Evolutionary conservation across 2,797 vertebrate genomes (phyloP).

Genomic region (Danio jaintianensis): DNA sequence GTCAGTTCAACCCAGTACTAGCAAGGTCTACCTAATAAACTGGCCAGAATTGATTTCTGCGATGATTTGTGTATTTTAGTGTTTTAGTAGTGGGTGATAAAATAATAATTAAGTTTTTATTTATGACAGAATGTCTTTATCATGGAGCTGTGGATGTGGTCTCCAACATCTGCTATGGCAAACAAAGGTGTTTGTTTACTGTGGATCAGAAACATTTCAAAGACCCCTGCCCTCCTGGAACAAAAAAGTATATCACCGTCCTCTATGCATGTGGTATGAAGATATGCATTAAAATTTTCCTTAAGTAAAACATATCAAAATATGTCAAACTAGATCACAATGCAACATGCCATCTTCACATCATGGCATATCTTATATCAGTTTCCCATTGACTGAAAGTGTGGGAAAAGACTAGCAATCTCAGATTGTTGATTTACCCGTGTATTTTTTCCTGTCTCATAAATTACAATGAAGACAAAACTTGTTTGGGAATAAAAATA

Average conservation of each 20-base stretch:
- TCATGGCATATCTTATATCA: not conserved
- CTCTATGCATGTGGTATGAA: conserved; percentile 92
- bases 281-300: conserved; percentile 15
- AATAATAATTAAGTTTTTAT: not conserved
- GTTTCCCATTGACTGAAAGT: conserved; percentile 24
- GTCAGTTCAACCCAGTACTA: no score
- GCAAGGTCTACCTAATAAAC: no score
- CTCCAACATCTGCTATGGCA: conserved; percentile 88
- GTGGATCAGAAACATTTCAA: conserved; percentile 86
- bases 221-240: conserved; percentile 91
- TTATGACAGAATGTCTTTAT: conserved; percentile 88
- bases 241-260: conserved; percentile 91
- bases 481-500: conserved; percentile 55
- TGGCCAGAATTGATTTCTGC: not conserved
- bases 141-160: conserved; percentile 85
- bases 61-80: not conserved
- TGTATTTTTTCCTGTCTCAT: conserved; percentile 45
- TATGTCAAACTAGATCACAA: not conserved
- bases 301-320: conserved; percentile 29
- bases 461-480: conserved; percentile 39
- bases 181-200: conserved; percentile 86
- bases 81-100: not conserved
- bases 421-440: conserved; percentile 41
- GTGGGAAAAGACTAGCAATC: conserved; percentile 42
- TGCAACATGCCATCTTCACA: not conserved